These are phyloP conservation scores for Ibycter americanus DNA, from an alignment of 2,797 vertebrate genomes.

Conservation along the genomic window DNA sequence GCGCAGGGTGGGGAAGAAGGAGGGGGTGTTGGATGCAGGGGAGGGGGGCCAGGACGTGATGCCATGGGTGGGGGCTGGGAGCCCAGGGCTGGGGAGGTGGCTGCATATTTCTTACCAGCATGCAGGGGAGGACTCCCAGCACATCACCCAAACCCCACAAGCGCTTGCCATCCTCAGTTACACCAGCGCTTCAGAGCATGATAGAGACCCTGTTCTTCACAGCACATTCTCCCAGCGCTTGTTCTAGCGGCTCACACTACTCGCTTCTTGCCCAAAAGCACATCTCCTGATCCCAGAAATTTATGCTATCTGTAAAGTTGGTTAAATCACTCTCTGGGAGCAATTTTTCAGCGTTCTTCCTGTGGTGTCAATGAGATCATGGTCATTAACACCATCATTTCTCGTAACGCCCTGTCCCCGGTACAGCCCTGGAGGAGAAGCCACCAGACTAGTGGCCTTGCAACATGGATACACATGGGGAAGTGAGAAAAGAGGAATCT, in stretches of 20 bases:
- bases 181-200: neutral
- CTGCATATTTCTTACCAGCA: neutral
- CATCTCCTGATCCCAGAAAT: neutral
- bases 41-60: neutral
- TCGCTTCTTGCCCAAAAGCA: neutral
- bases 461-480: neutral
- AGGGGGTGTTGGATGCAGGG: neutral
- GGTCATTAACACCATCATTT: neutral
- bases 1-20: neutral
- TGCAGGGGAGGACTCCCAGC: neutral
- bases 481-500: slow-evolving; percentile 39
- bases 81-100: neutral
- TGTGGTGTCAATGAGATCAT: neutral
- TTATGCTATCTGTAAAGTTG: neutral
- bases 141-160: neutral
- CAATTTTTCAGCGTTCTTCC: neutral
- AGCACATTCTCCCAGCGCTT: neutral
- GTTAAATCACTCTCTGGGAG: neutral
- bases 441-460: neutral
- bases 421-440: neutral
- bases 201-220: neutral
- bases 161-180: neutral
- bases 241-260: neutral
- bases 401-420: fast-evolving
- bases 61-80: neutral